A percentile compares a stretch with the other conserved stretches of the same genome.
Evolutionary conservation across 1,140 invertebrate genomes (phyloP).

Genomic region (Octopus bimaculoides): DNA sequence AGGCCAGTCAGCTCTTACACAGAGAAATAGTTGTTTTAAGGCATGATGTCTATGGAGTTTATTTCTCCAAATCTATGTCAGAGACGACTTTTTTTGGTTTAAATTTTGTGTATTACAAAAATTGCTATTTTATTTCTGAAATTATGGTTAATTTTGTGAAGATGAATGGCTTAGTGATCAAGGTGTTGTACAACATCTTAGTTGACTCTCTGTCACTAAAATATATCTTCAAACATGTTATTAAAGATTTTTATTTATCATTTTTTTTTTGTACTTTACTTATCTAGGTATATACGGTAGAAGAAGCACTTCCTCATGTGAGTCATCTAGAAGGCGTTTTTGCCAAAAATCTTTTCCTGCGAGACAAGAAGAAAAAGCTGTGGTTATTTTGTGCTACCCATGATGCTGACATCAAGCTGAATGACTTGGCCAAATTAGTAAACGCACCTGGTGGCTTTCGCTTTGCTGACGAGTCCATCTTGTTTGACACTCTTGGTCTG

Average conservation of each 20-base stretch:
- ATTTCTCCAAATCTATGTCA: too few species aligned
- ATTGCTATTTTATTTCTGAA: too few species aligned
- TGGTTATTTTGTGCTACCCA: slow-evolving; percentile 54
- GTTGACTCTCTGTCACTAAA: neutral
- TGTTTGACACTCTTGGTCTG: slow-evolving; percentile 52
- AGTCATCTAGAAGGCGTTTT: slow-evolving; percentile 43
- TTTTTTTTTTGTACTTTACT: slow-evolving; percentile 3
- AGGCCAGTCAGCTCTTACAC: too few species aligned
- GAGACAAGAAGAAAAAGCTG: slow-evolving; percentile 56
- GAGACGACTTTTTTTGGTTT: too few species aligned
- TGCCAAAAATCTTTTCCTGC: slow-evolving; percentile 57
- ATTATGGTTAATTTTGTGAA: too few species aligned
- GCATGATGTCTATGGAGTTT: too few species aligned
- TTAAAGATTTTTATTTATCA: neutral
- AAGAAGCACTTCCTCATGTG: slow-evolving; percentile 50
- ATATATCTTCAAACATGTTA: neutral
- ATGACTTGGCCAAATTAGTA: slow-evolving; percentile 49
- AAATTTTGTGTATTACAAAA: too few species aligned
- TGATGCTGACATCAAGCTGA: slow-evolving; percentile 51
- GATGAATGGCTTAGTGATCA: neutral
- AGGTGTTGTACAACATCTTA: neutral
- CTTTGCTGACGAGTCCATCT: slow-evolving; percentile 50
- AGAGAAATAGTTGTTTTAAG: too few species aligned
- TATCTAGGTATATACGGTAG: slow-evolving; percentile 56
- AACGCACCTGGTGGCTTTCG: slow-evolving; percentile 49